Evolutionary conservation across 2,797 vertebrate species (phyloP), one percentile per base, ranked within the genome.

Genomic region (Hapalemur alaotrensis): DNA sequence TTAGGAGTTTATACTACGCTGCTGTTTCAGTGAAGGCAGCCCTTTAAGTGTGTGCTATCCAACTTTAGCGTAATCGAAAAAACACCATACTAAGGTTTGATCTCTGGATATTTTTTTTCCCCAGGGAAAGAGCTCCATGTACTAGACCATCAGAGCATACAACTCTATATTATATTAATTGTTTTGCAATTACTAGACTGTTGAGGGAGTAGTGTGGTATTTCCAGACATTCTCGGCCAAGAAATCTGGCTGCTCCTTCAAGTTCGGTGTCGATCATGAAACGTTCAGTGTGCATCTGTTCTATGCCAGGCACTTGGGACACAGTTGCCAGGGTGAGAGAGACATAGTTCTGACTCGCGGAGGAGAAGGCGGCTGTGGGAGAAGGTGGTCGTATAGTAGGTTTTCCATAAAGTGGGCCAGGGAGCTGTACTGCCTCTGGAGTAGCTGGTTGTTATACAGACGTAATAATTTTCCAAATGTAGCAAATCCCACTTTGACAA

Each of bases 351-450:
- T 54, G 43, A 32, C 10, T 50, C 7, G 1, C 0, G 6, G 11
- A 38, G n/a, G 28, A 11, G 28, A 85, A n/a, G 54, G 73, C 30
- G 1, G 23, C 6, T 13, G 1, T 46, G 23, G 63, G 9, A 2
- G 18, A 35, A 80, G 83, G 35, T 10, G 20, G 10, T 54, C 17
- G 41, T 18, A 20, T 4, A 9, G 23, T 32, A 25, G 50, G 15
- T 32, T 18, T 32, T 32, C 30, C 7, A 0, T 32, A 2, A 32
- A 17, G 61, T 0, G 2, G 20, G 13, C 88, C 2, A 20, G 9
- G 67, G 7, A 48, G 23, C 43, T n/a, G 32, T 23, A 30, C 28
- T 28, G 15, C 67, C 59, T 35, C 28, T 1, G 1, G 9, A 52
- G 73, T 28, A 38, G n/a, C 18, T 22, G 38, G n/a, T 76, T 65